Conservation (phyloP, 2,797 vertebrate species). For the Pseudochaenichthys georgianus region DNA sequence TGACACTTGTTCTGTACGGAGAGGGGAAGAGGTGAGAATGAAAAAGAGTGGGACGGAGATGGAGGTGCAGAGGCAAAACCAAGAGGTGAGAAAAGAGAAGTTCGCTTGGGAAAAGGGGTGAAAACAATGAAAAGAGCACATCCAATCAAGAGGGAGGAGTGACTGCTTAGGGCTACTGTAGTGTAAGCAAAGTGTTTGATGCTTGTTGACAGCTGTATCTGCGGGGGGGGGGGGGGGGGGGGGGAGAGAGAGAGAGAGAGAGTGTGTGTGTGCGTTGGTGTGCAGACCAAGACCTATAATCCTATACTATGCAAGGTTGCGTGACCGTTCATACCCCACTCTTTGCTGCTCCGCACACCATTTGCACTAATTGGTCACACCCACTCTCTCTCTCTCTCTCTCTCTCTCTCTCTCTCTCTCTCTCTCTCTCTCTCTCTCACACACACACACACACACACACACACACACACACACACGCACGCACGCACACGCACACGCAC, state of each 20-base stretch:
- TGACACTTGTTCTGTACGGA: slow-evolving; percentile 40
- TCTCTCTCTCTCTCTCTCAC: slow-evolving; percentile 24
- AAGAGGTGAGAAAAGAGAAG: slow-evolving; percentile 57
- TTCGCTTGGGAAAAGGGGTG: slow-evolving; percentile 11
- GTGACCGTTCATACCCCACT: slow-evolving; percentile 73
- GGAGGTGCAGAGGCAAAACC: slow-evolving; percentile 12
- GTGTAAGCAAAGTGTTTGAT: slow-evolving; percentile 66
- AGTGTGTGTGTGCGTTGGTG: slow-evolving; percentile 31
- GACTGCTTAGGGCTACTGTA: slow-evolving; percentile 50
- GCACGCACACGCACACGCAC: slow-evolving; percentile 30
- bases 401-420: slow-evolving; percentile 29
- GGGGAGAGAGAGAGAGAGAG: background rate
- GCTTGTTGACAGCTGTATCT: slow-evolving; percentile 76
- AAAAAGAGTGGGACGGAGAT: background rate
- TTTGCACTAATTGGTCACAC: slow-evolving; percentile 70
- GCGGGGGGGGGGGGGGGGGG: slow-evolving; percentile 1
- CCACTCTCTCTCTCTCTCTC: slow-evolving; percentile 34
- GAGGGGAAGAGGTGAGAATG: slow-evolving; percentile 15
- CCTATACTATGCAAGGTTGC: slow-evolving; percentile 69
- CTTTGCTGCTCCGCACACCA: slow-evolving; percentile 64
- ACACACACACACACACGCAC: slow-evolving; percentile 46
- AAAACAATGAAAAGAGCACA: slow-evolving; percentile 48
- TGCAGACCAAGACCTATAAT: slow-evolving; percentile 63
- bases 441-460: slow-evolving; percentile 34
- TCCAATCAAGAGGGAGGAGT: slow-evolving; percentile 49